Base-by-base conservation (phyloP, 2,888 invertebrate species). In the Andrena haemorrhoa region DNA sequence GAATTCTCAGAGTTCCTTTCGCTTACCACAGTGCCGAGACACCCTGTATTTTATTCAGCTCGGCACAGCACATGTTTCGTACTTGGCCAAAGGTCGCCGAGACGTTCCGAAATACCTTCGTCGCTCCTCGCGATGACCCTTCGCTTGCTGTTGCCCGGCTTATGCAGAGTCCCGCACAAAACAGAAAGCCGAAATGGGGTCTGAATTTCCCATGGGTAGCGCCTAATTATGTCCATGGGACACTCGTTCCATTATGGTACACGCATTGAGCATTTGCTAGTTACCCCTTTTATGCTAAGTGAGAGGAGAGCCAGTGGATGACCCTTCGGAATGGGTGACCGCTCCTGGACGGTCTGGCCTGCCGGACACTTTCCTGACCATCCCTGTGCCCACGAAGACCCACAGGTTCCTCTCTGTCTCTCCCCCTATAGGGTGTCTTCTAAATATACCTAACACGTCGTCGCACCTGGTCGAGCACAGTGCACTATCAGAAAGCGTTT, bases 191-290 rank as follows among this genome's bases (percentile, higher is more conserved):
- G 84, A 85, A 84, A 84, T 88, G 83, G 91, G 92, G 90, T 90
- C 82, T 79, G 89, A 92, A 91, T 90, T 93, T 93, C 93, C 93
- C 93, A 93, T 93, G 93, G 92, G 86, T 89, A 70, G 86, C 86
- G 86, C 90, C 93, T 94, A 93, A 94, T 94, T 93, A 93, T 92
- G 91, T 90, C 91, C 91, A 93, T 88, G 93, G 93, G 93, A 93
- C 93, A 92, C 87, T 92, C 91, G 90, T 85, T 86, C 90, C 73
- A 89, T 92, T 91, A 91, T 92, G 72, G 86, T 83, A 63, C 12
- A 35, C 80, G 90, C 88, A 92, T 89, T 91, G 89, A 91, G 86
- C 90, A 89, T 87, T 91, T 87, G 88, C 88, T 89, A 89, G 88
- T 91, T 90, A 91, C 90, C 92, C 51, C 92, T 89, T 93, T 93